phyloP scores from a whole-genome alignment of 2,797 vertebrate genomes.

The Myiotriccus ornatus region DNA sequence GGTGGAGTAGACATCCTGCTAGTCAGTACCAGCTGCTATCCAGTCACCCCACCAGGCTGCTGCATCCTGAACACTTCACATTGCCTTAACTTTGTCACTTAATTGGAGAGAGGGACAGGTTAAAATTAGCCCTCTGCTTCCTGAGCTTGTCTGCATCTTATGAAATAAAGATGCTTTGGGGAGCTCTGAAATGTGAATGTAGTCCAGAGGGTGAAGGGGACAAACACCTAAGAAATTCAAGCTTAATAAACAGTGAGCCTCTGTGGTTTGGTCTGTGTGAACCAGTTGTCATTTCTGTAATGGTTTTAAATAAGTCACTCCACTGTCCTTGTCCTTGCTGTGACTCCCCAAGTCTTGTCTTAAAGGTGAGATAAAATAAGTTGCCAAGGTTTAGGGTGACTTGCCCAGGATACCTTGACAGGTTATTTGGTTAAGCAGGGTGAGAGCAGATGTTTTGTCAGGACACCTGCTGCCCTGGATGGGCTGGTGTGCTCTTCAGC shows the following conservation, averaged over 20 bases:
- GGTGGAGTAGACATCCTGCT: background rate
- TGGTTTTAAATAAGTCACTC: background rate
- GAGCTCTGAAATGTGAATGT: background rate
- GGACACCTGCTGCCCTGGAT: background rate
- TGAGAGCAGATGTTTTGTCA: background rate
- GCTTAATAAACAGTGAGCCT: background rate
- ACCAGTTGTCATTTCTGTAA: background rate
- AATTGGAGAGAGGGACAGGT: background rate
- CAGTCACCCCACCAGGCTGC: background rate
- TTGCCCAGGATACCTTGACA: background rate
- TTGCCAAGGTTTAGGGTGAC: background rate
- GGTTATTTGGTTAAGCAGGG: background rate
- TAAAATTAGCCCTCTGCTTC: background rate
- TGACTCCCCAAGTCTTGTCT: background rate
- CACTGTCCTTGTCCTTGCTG: background rate
- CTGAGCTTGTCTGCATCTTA: background rate
- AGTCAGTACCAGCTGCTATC: background rate
- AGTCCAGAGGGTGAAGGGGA: background rate
- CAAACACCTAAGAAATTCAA: background rate
- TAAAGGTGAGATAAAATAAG: background rate
- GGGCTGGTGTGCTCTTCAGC: background rate
- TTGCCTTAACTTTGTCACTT: background rate
- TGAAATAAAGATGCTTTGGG: background rate
- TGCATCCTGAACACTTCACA: background rate
- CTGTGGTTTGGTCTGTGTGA: background rate